A percentile compares a stretch with the other conserved stretches of the same genome.
Conservation (phyloP, 2,888 invertebrate genomes). For the Xestobium rufovillosum region DNA sequence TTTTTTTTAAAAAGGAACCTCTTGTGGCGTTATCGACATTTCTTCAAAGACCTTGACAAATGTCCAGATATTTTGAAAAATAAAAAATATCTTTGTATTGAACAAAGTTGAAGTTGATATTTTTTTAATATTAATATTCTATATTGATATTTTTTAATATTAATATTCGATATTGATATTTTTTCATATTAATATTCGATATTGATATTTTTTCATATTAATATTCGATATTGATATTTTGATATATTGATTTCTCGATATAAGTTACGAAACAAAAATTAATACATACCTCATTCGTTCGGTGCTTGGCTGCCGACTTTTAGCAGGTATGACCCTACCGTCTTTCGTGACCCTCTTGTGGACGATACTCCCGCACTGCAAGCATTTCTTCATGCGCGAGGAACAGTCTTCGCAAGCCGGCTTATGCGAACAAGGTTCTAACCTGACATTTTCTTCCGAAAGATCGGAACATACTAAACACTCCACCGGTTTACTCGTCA, state of each 20-base stretch:
- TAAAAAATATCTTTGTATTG: no score
- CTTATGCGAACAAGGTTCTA: slow-evolving; percentile 68
- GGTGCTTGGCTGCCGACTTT: slow-evolving; percentile 54
- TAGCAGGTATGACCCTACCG: slow-evolving; percentile 44
- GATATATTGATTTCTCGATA: slow-evolving; percentile 4
- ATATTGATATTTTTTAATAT: no score
- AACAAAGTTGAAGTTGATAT: no score
- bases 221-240: no score
- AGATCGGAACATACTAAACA: slow-evolving; percentile 68
- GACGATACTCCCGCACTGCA: slow-evolving; percentile 58
- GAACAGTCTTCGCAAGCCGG: slow-evolving; percentile 71
- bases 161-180: no score
- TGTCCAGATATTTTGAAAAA: no score
- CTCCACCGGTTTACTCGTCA: slow-evolving; percentile 45
- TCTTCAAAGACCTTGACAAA: no score
- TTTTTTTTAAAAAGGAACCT: no score
- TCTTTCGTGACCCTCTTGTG: slow-evolving; percentile 49
- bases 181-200: no score
- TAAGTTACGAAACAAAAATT: neutral
- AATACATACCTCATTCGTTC: slow-evolving; percentile 51
- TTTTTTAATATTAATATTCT: no score
- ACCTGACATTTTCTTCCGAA: slow-evolving; percentile 53
- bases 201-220: no score
- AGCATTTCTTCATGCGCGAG: slow-evolving; percentile 68
- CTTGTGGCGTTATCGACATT: no score